Conservation (phyloP, 2,888 invertebrate genomes). For the Clunio marinus region DNA sequence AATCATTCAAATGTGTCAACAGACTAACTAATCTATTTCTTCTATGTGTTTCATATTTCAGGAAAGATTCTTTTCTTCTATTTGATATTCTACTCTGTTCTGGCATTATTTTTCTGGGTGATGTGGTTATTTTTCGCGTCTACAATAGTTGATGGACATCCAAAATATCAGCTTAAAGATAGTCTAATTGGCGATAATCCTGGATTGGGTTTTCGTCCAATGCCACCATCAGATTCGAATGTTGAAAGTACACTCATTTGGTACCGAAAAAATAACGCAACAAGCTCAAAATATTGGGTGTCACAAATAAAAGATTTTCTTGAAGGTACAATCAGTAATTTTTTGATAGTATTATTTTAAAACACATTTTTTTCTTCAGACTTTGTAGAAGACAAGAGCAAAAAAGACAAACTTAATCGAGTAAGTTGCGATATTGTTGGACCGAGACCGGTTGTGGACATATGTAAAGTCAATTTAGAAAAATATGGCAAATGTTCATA, state of each 20-base stretch:
- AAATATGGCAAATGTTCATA: constrained; percentile 51
- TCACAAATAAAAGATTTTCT: too few relatives aligned
- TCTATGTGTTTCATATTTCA: constrained; percentile 55
- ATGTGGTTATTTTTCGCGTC: constrained; percentile 93
- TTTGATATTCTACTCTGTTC: constrained; percentile 86
- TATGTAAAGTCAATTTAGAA: background rate
- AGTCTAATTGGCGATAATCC: constrained; percentile 92
- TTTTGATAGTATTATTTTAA: background rate
- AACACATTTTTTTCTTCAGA: background rate
- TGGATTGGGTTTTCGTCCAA: constrained; percentile 94
- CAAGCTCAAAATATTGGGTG: constrained; percentile 78
- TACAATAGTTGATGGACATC: constrained; percentile 76
- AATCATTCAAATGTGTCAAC: background rate
- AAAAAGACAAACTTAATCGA: background rate
- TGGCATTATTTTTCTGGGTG: constrained; percentile 91
- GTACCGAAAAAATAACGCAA: constrained; percentile 76
- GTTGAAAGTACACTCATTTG: constrained; percentile 96
- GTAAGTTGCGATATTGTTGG: background rate
- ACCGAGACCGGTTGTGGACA: background rate
- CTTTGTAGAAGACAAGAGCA: background rate
- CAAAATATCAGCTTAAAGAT: constrained; percentile 83
- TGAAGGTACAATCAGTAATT: too few relatives aligned
- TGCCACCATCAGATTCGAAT: constrained; percentile 85
- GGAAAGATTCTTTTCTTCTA: constrained; percentile 95
- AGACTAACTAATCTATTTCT: background rate